A percentile compares a stretch with the other conserved stretches of the same genome.
Evolutionary conservation across 2,888 invertebrate species (phyloP).

Genomic region (Napeogenes sylphis): DNA sequence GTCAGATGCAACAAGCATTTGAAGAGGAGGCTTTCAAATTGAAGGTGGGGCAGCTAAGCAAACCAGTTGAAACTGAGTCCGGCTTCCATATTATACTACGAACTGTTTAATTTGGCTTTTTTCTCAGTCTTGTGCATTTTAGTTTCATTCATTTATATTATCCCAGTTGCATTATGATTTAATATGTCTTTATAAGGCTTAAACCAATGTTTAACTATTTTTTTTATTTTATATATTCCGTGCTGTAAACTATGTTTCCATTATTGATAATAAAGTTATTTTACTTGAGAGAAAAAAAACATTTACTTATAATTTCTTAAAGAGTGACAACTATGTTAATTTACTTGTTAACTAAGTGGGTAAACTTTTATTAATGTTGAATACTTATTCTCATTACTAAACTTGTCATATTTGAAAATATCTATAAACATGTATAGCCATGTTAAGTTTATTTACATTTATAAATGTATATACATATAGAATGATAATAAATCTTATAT

Average conservation of each 20-base stretch:
- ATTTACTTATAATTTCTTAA: no score
- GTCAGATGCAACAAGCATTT: slow-evolving; percentile 98
- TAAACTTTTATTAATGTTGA: no score
- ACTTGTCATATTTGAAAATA: no score
- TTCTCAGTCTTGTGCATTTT: not conserved
- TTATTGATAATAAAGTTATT: slow-evolving; percentile 2
- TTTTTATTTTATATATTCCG: not conserved
- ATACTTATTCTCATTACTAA: no score
- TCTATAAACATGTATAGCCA: no score
- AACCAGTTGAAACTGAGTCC: slow-evolving; percentile 95
- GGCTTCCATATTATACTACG: slow-evolving; percentile 97
- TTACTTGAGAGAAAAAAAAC: not conserved
- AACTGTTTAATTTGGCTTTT: slow-evolving; percentile 80
- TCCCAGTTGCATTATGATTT: not conserved
- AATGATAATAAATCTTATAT: no score
- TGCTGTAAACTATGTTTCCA: not conserved
- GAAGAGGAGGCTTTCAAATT: slow-evolving; percentile 97
- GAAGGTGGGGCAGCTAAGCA: slow-evolving; percentile 95
- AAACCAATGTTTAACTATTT: not conserved
- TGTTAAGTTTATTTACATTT: no score
- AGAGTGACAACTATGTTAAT: no score
- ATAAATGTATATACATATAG: no score
- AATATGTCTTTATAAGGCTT: no score
- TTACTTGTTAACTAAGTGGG: no score
- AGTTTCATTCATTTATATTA: not conserved